Percentiles rank a stretch among this genome's conserved stretches.
Conservation (phyloP, 1,140 invertebrate genomes). For the Rhopalosiphum maidis region DNA sequence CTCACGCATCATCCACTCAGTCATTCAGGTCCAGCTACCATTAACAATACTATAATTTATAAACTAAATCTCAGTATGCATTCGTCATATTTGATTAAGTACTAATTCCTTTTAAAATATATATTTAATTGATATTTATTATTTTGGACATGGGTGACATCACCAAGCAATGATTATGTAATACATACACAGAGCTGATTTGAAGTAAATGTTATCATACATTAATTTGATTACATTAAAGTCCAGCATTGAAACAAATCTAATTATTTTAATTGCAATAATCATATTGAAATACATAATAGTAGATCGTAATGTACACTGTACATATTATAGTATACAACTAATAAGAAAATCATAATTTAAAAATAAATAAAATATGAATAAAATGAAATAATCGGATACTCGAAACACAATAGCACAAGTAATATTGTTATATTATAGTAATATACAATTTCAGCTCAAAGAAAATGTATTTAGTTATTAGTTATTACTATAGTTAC, state of each 20-base stretch:
- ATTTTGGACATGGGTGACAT: not conserved
- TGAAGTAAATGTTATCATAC: not conserved
- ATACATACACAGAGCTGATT: not conserved
- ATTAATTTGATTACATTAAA: not conserved
- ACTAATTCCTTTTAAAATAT: not conserved
- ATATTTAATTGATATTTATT: not conserved
- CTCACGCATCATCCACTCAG: not conserved
- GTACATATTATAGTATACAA: too few species aligned
- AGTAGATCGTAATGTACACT: too few species aligned
- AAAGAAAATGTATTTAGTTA: not conserved
- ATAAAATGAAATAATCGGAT: too few species aligned
- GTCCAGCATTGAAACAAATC: not conserved
- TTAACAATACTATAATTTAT: not conserved
- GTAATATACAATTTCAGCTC: not conserved
- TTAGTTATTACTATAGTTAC: not conserved
- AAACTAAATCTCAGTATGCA: not conserved
- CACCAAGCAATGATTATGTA: not conserved
- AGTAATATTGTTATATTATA: not conserved
- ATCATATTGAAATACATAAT: too few species aligned
- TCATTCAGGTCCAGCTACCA: not conserved
- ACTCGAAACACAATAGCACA: too few species aligned
- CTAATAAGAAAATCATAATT: too few species aligned
- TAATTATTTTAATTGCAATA: not conserved
- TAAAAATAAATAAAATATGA: too few species aligned
- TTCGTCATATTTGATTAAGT: not conserved